A percentile compares a stretch with the other conserved stretches of the same genome.
Conservation (phyloP, 2,797 vertebrate species). For the Lutra lutra region DNA sequence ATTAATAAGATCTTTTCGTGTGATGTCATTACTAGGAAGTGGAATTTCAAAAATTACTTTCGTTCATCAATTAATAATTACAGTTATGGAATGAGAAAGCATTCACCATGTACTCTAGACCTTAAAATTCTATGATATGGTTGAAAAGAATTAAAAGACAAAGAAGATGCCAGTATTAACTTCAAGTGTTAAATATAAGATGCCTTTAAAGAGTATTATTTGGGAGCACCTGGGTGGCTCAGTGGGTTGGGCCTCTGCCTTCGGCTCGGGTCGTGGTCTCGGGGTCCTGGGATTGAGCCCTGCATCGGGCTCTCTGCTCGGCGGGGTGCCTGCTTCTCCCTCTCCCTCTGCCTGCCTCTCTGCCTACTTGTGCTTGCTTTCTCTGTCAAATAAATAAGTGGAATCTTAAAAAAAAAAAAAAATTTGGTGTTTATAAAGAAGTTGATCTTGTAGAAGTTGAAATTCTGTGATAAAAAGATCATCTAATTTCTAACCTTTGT, state of each 20-base stretch:
- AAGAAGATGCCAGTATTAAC: neutral
- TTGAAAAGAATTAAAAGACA: conserved; percentile 15
- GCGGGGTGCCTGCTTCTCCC: too few species aligned
- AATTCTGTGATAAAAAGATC: conserved; percentile 32
- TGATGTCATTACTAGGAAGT: conserved; percentile 31
- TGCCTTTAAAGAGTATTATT: neutral
- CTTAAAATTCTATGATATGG: neutral
- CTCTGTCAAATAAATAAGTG: too few species aligned
- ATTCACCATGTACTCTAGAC: neutral
- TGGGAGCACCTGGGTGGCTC: too few species aligned
- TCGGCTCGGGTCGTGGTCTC: too few species aligned
- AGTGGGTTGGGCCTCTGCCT: too few species aligned
- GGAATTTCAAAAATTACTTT: conserved; percentile 42
- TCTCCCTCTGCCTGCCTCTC: too few species aligned
- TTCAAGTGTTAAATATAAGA: neutral
- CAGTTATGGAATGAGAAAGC: conserved; percentile 15
- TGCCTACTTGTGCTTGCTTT: too few species aligned
- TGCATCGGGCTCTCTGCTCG: too few species aligned
- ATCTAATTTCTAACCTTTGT: conserved; percentile 34
- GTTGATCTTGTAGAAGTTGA: neutral
- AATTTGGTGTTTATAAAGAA: neutral
- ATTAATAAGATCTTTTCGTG: neutral
- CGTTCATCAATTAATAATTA: conserved; percentile 15
- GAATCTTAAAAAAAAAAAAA: too few species aligned
- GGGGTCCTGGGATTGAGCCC: too few species aligned